Base-by-base conservation (phyloP, 2,888 invertebrate species). In the Parnassius orleans region DNA sequence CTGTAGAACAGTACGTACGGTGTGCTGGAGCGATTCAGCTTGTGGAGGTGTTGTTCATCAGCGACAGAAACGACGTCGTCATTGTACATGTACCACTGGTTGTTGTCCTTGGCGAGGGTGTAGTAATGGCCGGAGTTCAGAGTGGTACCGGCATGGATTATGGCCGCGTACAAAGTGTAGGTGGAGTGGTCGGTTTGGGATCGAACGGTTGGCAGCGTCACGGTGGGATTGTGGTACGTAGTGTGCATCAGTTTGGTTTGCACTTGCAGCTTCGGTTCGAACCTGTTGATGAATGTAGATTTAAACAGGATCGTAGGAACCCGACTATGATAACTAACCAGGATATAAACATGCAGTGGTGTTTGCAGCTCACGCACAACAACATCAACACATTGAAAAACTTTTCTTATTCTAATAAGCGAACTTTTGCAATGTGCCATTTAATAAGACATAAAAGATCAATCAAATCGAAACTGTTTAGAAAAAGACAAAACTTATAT, bases 81-180 rank as follows among this genome's bases (percentile, higher is more conserved):
- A 76, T 97, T 96, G 77, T 96, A 96, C 76, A 95, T 93, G 79
- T 94, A 95, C 97, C 97, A 97, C 46, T 93, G 87, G 61, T 91
- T 90, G 15, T 83, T 86, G 76, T 95, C 95, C 46, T 94, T 93
- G 0, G 96, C 96, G 64, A 96, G 94, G 0, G 97, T 96, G 80
- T 96, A 97, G 80, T 98, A 98, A 79, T 98, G 98, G 0, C 97
- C 98, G 0, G 96, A 95, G 77, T 97, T 96, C 68, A 96, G 94
- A 57, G 95, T 95, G 24, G 94, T 93, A 2, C 98, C 98, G 0
- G 95, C 94, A 82, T 98, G 98, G 0, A 98, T 95, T 0, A 98
- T 95, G 0, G 96, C 96, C 0, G 96, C 96, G 78, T 96, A 96
- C 44, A 98, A 84, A 47, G 93, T 92, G 80, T 96, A 97, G 5